These are phyloP conservation scores for Gastrophysa polygoni DNA, from an alignment of 2,888 invertebrate genomes.

Conservation along the genomic window DNA sequence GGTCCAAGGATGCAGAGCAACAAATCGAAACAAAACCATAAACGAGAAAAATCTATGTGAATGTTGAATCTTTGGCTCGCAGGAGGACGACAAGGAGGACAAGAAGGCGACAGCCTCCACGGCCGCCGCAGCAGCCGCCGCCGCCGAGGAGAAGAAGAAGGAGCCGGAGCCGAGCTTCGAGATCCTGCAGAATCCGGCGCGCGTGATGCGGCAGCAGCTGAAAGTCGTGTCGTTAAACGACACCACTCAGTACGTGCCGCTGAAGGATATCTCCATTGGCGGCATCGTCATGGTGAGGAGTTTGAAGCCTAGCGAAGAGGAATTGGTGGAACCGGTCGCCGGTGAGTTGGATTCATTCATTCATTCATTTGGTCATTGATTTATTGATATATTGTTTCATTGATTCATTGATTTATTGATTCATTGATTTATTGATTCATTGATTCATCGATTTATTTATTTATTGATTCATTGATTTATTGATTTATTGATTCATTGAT, in stretches of 20 bases:
- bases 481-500: too few relatives aligned
- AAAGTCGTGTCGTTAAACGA: constrained; percentile 81
- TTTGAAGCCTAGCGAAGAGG: constrained; percentile 76
- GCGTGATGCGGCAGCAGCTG: constrained; percentile 90
- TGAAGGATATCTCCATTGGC: constrained; percentile 93
- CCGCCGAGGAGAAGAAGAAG: constrained; percentile 67
- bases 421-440: too few relatives aligned
- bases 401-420: too few relatives aligned
- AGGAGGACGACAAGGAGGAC: constrained; percentile 37
- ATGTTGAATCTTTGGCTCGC: too few relatives aligned
- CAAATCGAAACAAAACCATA: too few relatives aligned
- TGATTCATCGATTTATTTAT: too few relatives aligned
- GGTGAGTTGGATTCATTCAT: too few relatives aligned
- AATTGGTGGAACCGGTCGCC: constrained; percentile 91
- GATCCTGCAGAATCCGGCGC: constrained; percentile 91
- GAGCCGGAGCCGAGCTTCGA: constrained; percentile 94
- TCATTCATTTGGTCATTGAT: too few relatives aligned
- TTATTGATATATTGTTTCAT: too few relatives aligned
- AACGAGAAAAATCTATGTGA: too few relatives aligned
- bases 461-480: too few relatives aligned
- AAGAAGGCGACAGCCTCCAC: constrained; percentile 58
- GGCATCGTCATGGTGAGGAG: constrained; percentile 96
- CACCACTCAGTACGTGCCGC: constrained; percentile 77
- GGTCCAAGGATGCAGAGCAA: too few relatives aligned
- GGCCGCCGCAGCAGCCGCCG: constrained; percentile 58